These are phyloP conservation scores for Brachymystax lenok DNA, from an alignment of 2,797 vertebrate species.

Conservation along the genomic window DNA sequence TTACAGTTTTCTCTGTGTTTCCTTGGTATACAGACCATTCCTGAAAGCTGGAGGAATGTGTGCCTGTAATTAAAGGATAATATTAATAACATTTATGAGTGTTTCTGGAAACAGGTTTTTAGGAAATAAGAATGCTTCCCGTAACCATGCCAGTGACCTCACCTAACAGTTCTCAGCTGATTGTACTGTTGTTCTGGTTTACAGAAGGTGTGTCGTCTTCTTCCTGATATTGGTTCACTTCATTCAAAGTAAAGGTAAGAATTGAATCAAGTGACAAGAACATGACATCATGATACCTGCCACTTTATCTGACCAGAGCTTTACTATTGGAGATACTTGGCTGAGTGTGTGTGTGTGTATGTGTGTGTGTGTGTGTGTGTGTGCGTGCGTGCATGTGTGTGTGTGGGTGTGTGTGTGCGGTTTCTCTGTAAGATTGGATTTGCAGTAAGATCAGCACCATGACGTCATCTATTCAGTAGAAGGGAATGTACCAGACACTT, in stretches of 20 bases:
- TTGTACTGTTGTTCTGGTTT: not conserved
- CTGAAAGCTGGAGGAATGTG: too few species aligned
- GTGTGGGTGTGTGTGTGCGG: not conserved
- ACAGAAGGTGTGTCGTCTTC: not conserved
- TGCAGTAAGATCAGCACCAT: not conserved
- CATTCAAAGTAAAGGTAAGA: not conserved
- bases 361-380: not conserved
- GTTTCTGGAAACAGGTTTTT: too few species aligned
- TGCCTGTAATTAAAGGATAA: too few species aligned
- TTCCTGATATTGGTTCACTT: not conserved
- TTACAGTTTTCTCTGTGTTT: too few species aligned
- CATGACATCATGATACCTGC: not conserved
- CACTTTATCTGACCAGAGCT: not conserved
- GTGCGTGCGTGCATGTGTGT: not conserved
- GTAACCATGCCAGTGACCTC: not conserved
- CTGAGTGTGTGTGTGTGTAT: not conserved
- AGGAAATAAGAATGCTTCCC: not conserved
- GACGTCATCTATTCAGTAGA: not conserved
- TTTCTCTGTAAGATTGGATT: too few species aligned
- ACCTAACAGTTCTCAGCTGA: not conserved
- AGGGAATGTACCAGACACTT: constrained; percentile 1
- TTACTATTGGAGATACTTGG: not conserved
- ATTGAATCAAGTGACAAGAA: not conserved
- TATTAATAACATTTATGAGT: too few species aligned
- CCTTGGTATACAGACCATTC: too few species aligned